Base-by-base conservation (phyloP, 2,888 invertebrate species). In the Tiphia femorata region DNA sequence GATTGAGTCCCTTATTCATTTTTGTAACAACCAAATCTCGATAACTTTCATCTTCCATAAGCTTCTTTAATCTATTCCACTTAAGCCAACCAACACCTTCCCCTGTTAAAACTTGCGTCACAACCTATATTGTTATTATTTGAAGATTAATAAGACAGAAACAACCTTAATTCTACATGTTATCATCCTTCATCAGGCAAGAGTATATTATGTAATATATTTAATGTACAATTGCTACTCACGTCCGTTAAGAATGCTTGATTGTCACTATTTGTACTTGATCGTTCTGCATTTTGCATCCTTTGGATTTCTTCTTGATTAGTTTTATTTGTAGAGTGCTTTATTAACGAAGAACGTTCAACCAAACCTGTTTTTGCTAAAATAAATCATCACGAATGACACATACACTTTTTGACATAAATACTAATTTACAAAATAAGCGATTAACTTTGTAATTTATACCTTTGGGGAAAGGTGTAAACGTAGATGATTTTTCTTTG, bases 1-100 rank as follows among this genome's bases (percentile, higher is more conserved):
- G 90, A 75, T 96, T 97, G 51, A 97, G 88, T 47, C 97, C 97
- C 74, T 93, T 92, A 84, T 99, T 99, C 2, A 99, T 87, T 80
- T 97, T 95, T 67, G 95, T 95, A 42, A 99, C 90, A 30, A 98
- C 95, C 85, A 99, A 91, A 81, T 96, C 97, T 27, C 99, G 88
- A 84, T 98, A 97, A 41, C 95, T 97, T 84, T 99, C 99, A 83
- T 99, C 98, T 82, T 99, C 98, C 96, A 99, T 97, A 21, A 99
- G 86, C 78, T 97, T 97, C 80, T 94, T 95, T 44, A 98, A 86
- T 19, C 97, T 89, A 78, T 94, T 96, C 14, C 97, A 86, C 81
- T 98, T 97, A 42, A 99, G 87, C 96, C 98, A 98, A 14, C 98
- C 97, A 0, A 99, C 94, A 0, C 97, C 96, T 84, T 97, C 96